These are phyloP conservation scores for Tyto alba DNA, from an alignment of 2,113 vertebrate genomes.

Conservation along the genomic window DNA sequence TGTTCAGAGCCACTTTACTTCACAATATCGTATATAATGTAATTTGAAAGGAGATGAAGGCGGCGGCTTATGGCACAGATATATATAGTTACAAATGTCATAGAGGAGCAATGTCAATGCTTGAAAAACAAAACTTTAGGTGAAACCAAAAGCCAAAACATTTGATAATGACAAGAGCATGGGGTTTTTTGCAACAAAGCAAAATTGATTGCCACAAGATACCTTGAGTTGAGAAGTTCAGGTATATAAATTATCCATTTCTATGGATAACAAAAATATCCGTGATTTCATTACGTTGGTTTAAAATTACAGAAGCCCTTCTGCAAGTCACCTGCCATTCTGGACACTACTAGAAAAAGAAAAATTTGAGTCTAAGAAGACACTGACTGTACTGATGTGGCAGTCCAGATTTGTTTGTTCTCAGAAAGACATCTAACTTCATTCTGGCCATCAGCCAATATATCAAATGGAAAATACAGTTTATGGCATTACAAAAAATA, in stretches of 20 bases:
- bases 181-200: not conserved
- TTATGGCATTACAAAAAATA: constrained; percentile 31
- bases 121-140: not conserved
- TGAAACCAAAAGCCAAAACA: not conserved
- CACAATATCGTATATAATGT: not conserved
- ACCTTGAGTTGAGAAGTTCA: not conserved
- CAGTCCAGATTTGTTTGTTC: not conserved
- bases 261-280: not conserved
- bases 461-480: not conserved
- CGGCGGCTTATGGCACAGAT: rapidly evolving
- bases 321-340: not conserved
- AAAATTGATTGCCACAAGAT: not conserved
- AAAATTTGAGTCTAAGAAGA: not conserved
- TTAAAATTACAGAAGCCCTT: not conserved
- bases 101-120: not conserved
- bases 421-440: not conserved
- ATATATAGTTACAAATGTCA: not conserved
- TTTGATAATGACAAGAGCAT: not conserved
- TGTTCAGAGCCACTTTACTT: not conserved
- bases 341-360: not conserved
- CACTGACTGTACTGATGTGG: not conserved
- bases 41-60: not conserved
- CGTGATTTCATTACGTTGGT: not conserved
- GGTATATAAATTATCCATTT: not conserved
- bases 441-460: constrained; percentile 15